Conservation (phyloP, 2,797 vertebrate genomes). For the Loris lydekkerianus region DNA sequence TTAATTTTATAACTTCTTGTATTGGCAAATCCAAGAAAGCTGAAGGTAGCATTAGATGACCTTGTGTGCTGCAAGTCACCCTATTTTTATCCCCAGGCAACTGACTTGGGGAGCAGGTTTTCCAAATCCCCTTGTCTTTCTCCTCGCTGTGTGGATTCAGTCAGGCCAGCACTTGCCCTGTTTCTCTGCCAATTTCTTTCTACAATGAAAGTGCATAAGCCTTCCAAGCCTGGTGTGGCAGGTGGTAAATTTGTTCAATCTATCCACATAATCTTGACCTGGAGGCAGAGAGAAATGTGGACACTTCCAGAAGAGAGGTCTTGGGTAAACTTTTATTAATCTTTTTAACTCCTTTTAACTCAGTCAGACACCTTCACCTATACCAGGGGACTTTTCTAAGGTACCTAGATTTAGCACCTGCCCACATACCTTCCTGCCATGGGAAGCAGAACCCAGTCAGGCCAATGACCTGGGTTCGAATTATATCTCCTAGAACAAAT, state of each 20-base stretch:
- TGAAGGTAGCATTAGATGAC: background rate
- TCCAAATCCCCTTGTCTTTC: background rate
- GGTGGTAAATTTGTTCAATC: background rate
- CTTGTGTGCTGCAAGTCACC: background rate
- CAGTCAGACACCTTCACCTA: background rate
- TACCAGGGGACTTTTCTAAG: background rate
- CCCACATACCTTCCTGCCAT: background rate
- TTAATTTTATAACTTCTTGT: constrained; percentile 50
- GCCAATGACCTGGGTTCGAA: background rate
- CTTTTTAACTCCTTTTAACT: background rate
- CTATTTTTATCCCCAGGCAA: constrained; percentile 62
- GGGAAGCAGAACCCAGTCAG: background rate
- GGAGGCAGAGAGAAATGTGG: background rate
- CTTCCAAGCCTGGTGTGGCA: background rate
- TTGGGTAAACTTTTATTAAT: background rate
- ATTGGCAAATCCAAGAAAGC: constrained; percentile 11
- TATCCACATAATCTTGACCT: background rate
- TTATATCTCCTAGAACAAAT: background rate
- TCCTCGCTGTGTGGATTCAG: rapidly evolving
- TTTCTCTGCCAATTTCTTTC: background rate
- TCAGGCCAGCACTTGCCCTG: background rate
- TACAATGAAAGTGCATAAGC: background rate
- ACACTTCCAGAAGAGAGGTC: background rate
- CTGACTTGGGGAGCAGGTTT: background rate
- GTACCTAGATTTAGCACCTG: background rate